These are phyloP conservation scores for Silurus aristotelis DNA, from an alignment of 2,797 vertebrate genomes.

Conservation along the genomic window DNA sequence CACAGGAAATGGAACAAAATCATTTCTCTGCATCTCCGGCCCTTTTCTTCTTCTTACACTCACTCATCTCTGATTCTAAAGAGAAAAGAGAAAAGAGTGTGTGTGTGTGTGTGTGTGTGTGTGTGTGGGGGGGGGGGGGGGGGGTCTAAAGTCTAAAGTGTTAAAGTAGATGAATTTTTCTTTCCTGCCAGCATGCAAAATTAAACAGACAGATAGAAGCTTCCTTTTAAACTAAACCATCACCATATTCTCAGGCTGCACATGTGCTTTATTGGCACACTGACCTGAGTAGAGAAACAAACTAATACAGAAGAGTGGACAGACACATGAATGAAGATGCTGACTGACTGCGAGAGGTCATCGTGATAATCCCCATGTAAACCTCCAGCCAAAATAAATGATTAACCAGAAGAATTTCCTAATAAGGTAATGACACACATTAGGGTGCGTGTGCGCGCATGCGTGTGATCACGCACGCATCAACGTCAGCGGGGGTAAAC, in stretches of 20 bases:
- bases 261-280: too few species aligned
- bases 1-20: slow-evolving; percentile 76
- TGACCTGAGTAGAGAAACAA: background rate
- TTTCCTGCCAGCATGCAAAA: background rate
- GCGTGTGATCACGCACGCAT: background rate
- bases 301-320: background rate
- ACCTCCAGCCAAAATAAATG: background rate
- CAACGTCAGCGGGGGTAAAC: slow-evolving; percentile 3
- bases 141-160: too few species aligned
- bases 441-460: background rate
- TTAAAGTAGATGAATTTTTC: background rate
- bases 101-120: too few species aligned
- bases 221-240: background rate
- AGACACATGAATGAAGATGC: background rate
- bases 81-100: background rate
- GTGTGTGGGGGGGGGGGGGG: too few species aligned
- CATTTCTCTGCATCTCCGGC: slow-evolving; percentile 29
- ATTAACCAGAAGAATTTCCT: slow-evolving; percentile 48
- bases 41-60: background rate
- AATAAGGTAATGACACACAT: slow-evolving; percentile 58
- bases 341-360: background rate
- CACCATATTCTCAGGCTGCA: background rate
- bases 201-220: background rate
- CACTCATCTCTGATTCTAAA: slow-evolving; percentile 21
- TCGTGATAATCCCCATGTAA: background rate